phyloP scores from a whole-genome alignment of 64 coral and sea anemone genomes.

The Trachythela sp. region DNA sequence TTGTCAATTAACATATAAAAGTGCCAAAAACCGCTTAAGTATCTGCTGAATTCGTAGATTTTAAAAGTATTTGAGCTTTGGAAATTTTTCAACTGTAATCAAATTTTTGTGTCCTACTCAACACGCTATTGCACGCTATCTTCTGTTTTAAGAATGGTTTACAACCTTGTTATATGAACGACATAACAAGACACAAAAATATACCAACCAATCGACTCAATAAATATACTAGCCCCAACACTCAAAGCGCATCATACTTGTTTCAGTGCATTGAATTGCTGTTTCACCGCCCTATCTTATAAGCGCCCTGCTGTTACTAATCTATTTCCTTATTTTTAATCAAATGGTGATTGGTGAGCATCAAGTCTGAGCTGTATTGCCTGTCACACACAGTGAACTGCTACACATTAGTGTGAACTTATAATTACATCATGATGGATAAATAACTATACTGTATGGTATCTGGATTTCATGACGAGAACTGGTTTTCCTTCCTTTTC shows the following conservation, averaged over 20 bases:
- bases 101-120: neutral
- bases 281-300: constrained; percentile 2
- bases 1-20: neutral
- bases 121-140: neutral
- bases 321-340: too few relatives aligned
- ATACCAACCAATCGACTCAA: neutral
- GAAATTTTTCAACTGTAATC: neutral
- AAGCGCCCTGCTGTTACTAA: neutral
- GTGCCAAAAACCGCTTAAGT: neutral
- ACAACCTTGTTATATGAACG: neutral
- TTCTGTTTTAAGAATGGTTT: neutral
- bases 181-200: neutral
- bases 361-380: too few relatives aligned
- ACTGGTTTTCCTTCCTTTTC: too few relatives aligned
- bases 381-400: too few relatives aligned
- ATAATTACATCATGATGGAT: too few relatives aligned
- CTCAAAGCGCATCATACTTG: neutral
- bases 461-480: too few relatives aligned
- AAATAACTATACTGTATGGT: too few relatives aligned
- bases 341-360: too few relatives aligned
- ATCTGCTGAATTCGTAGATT: neutral
- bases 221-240: neutral
- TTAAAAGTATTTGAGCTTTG: neutral
- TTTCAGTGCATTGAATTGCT: neutral
- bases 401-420: too few relatives aligned